Evolutionary conservation across 2,888 invertebrate genomes (phyloP), one percentile per base, ranked within the genome.

Genomic region (Desoria tigrina): DNA sequence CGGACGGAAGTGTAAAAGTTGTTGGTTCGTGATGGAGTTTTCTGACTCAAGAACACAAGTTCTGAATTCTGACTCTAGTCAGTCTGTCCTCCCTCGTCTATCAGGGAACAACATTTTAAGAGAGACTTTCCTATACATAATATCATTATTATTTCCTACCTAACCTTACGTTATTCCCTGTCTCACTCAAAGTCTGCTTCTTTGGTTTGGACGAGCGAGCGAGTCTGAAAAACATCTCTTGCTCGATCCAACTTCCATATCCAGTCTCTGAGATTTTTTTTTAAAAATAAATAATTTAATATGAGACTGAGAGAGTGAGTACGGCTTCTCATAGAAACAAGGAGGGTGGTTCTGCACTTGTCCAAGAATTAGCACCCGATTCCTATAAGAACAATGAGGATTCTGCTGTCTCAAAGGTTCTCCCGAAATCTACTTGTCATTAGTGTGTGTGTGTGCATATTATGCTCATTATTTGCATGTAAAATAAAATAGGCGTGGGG

Each of bases 61-160:
- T 56, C 65, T 63, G 68, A 32, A 68, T 54, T 63, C 63, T 58
- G 61, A 66, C 66, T 69, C 61, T n/a, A 70, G 61, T 69, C 72
- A 72, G 72, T 72, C 72, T 72, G 65, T 68, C 69, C 56, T 72
- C 65, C 66, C 67, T 60, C 67, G 59, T 69, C 63, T 63, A 58
- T 63, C 65, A 69, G 68, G 60, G 61, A 65, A 64, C 68, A 71
- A 61, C 63, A 55, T 42, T 62, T 45, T 6, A n/a, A n/a, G n/a
- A n/a, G n/a, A n/a, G n/a, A n/a, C n/a, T n/a, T n/a, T n/a, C n/a
- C n/a, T n/a, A n/a, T n/a, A n/a, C n/a, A n/a, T n/a, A n/a, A n/a
- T n/a, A n/a, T n/a, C n/a, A n/a, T n/a, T n/a, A n/a, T n/a, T n/a
- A n/a, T n/a, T n/a, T n/a, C n/a, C n/a, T n/a, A n/a, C n/a, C n/a